Evolutionary conservation across 2,888 invertebrate species (phyloP).

Genomic region (Folsomia manolachei): DNA sequence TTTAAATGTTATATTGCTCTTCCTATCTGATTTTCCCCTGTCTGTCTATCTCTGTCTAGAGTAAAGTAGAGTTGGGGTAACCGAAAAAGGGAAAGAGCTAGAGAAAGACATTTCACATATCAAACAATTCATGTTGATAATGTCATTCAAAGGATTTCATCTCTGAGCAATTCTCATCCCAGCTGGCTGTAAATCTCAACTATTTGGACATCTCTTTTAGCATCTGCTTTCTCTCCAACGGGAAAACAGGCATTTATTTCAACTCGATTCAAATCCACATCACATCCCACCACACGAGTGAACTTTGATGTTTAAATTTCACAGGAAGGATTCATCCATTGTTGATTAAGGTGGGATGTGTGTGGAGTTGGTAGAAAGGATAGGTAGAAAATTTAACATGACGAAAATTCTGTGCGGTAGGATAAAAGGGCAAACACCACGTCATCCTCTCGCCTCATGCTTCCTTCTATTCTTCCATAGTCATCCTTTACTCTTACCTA

Average conservation of each 20-base stretch:
- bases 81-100: background rate
- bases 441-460: too few species aligned
- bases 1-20: background rate
- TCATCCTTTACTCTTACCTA: too few species aligned
- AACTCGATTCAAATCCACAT: too few species aligned
- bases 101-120: background rate
- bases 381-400: too few species aligned
- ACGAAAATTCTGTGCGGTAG: too few species aligned
- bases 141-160: conserved; percentile 7
- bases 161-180: background rate
- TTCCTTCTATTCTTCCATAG: too few species aligned
- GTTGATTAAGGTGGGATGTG: background rate
- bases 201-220: background rate
- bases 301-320: conserved; percentile 7
- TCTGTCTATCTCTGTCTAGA: background rate
- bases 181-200: background rate
- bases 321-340: background rate
- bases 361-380: too few species aligned
- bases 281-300: background rate
- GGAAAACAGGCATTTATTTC: background rate
- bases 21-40: too few species aligned
- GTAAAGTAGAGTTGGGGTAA: background rate
- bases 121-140: conserved; percentile 4
- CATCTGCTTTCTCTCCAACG: conserved; percentile 1
- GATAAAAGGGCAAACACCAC: too few species aligned